phyloP scores from a whole-genome alignment of 1,140 invertebrate species.

The Ceratina australensis region DNA sequence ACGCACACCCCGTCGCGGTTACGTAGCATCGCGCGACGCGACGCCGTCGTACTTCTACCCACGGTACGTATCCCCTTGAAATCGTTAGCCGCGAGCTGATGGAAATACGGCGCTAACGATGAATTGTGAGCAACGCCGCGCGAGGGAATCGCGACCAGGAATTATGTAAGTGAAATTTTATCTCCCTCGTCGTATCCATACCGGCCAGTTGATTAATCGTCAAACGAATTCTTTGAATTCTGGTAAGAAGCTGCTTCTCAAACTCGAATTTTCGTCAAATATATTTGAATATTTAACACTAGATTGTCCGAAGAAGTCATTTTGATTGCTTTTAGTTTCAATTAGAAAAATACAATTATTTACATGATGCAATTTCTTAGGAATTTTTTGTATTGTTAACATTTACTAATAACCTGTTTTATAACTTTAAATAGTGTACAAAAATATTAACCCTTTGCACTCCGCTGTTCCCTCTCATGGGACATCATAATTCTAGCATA shows the following conservation, averaged over 20 bases:
- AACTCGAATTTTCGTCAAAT: not conserved
- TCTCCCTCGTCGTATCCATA: constrained; percentile 8
- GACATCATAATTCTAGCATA: too few relatives aligned
- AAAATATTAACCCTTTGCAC: too few relatives aligned
- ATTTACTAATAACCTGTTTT: too few relatives aligned
- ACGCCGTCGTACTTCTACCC: not conserved
- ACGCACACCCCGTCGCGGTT: constrained; percentile 39
- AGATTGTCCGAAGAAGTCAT: too few relatives aligned
- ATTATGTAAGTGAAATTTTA: constrained; percentile 49
- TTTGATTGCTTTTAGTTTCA: too few relatives aligned
- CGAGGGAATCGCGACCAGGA: not conserved
- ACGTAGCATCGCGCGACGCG: not conserved
- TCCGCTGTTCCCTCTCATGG: too few relatives aligned
- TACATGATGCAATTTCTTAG: too few relatives aligned
- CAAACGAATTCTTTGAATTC: not conserved
- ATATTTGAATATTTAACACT: too few relatives aligned
- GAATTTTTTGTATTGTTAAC: too few relatives aligned
- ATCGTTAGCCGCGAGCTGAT: constrained; percentile 26
- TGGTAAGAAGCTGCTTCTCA: not conserved
- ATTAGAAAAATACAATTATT: too few relatives aligned
- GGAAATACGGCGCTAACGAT: constrained; percentile 41
- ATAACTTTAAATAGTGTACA: too few relatives aligned
- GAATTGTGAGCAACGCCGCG: constrained; percentile 29
- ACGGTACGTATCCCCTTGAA: not conserved
- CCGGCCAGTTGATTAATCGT: not conserved